phyloP scores from a whole-genome alignment of 2,888 invertebrate genomes.

The Erpobdella octoculata region DNA sequence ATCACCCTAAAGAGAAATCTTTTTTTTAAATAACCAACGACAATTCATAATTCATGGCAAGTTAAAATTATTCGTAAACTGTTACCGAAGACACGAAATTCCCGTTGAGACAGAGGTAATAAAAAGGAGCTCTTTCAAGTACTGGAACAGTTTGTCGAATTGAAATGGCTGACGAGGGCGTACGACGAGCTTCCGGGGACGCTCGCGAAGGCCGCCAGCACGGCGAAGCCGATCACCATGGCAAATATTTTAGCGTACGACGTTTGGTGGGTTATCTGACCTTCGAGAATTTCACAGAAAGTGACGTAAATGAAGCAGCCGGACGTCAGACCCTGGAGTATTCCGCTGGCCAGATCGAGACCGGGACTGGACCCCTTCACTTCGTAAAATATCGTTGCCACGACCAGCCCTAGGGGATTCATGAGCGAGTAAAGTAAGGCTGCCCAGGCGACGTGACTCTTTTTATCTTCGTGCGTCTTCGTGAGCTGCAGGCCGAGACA shows the following conservation, averaged over 20 bases:
- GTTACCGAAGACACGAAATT: too few relatives aligned
- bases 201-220: slow-evolving; percentile 30
- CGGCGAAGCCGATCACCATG: slow-evolving; percentile 32
- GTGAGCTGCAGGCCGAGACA: slow-evolving; percentile 34
- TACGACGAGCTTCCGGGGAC: slow-evolving; percentile 29
- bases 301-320: slow-evolving; percentile 34
- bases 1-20: too few relatives aligned
- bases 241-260: slow-evolving; percentile 32
- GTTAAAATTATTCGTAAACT: too few relatives aligned
- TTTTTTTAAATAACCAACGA: too few relatives aligned
- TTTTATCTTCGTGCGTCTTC: slow-evolving; percentile 23
- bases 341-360: slow-evolving; percentile 30
- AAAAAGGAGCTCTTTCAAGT: too few relatives aligned
- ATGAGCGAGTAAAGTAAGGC: slow-evolving; percentile 28
- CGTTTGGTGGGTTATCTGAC: slow-evolving; percentile 30
- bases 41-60: too few relatives aligned
- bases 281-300: slow-evolving; percentile 33
- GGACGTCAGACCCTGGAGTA: slow-evolving; percentile 25
- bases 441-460: slow-evolving; percentile 18
- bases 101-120: too few relatives aligned
- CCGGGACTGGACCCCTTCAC: background rate
- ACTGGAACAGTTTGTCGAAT: background rate
- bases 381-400: slow-evolving; percentile 29
- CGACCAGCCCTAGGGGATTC: slow-evolving; percentile 30
- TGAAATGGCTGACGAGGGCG: background rate